Base-by-base conservation (phyloP, 2,797 vertebrate species). In the Sitta carolinensis region DNA sequence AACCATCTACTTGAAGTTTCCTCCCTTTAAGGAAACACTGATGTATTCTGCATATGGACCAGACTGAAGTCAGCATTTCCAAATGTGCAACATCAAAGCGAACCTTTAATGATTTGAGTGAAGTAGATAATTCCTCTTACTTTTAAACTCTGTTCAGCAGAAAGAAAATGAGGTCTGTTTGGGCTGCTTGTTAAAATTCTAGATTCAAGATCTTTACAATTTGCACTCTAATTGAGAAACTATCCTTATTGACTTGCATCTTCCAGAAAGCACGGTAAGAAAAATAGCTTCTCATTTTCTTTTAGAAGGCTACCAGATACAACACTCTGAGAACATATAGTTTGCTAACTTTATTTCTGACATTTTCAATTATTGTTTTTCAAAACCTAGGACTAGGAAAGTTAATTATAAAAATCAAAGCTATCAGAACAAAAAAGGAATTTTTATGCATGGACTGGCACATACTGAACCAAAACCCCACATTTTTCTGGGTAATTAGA, bases 371-470 rank as follows among this genome's bases (percentile, higher is more conserved):
- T 5, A 66, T 15, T 63, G 42, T 30, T 67, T n/a, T 79, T 57
- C 43, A 80, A 93, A 85, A 57, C 36, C 8, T 4, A 58, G n/a
- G 73, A 64, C 4, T 16, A 51, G 20, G 9, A 72, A 89, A 74
- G 27, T 57, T 86, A 68, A 79, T 74, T 79, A 84, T 20, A 92
- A 87, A 83, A 64, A 93, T 61, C 57, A 94, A 89, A 95, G 58
- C 11, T 75, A 78, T 55, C 75, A 74, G 87, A 92, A 92, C 8
- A 87, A 77, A 21, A 79, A 63, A 82, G 19, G 20, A 58, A 62
- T 36, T 64, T 75, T 77, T 75, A 51, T 50, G 43, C 64, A 85
- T 74, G 67, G 47, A 74, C 38, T 83, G 61, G 57, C 62, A 88
- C 25, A 16, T 57, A 75, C 40, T 54, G 27, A 68, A 90, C 30